Evolutionary conservation across 2,113 vertebrate genomes (phyloP).

Genomic region (Crotalus horridus): DNA sequence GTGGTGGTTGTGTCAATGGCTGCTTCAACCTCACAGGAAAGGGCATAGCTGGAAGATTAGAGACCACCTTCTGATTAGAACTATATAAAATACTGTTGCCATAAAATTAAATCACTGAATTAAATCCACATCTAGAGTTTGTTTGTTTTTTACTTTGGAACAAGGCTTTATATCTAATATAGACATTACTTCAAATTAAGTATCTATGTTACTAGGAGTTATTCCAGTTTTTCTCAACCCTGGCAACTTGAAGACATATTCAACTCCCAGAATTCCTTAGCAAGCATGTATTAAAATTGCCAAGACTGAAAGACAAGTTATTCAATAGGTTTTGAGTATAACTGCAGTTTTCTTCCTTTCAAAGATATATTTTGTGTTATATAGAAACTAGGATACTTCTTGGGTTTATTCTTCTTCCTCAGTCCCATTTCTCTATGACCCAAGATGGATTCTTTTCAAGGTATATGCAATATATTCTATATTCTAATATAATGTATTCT

Average conservation of each 20-base stretch:
- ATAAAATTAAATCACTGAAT: background rate
- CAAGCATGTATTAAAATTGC: background rate
- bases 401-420: background rate
- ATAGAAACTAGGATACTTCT: background rate
- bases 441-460: background rate
- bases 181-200: background rate
- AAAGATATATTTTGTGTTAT: background rate
- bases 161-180: background rate
- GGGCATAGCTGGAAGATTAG: slow-evolving; percentile 74
- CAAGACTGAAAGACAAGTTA: background rate
- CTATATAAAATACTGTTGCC: background rate
- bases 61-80: background rate
- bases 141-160: background rate
- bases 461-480: background rate
- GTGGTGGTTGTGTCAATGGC: slow-evolving; percentile 78
- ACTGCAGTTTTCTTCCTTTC: background rate
- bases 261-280: background rate
- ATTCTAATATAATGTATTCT: background rate
- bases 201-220: background rate
- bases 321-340: background rate
- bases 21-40: slow-evolving; percentile 86
- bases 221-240: background rate
- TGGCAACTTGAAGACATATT: background rate
- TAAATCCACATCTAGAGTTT: background rate
- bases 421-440: background rate